Conservation (phyloP, 1,140 invertebrate species). For the Lepidurus apus region DNA sequence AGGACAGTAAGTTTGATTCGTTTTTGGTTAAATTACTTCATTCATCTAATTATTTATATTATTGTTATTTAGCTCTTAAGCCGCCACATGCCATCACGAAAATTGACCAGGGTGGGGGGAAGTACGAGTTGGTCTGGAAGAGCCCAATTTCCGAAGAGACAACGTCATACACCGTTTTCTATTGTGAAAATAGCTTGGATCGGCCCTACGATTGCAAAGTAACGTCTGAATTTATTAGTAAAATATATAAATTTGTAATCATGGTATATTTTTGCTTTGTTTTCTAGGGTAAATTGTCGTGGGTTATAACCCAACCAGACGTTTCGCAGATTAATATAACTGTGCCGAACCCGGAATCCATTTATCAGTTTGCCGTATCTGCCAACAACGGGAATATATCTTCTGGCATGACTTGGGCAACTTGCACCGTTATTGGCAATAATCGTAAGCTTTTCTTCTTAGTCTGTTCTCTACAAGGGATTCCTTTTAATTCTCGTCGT, state of each 20-base stretch:
- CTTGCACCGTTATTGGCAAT: conserved; percentile 65
- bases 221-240: conserved; percentile 37
- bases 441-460: conserved; percentile 43
- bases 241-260: neutral
- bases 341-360: conserved; percentile 47
- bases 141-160: conserved; percentile 45
- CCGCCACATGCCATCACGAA: conserved; percentile 59
- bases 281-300: neutral
- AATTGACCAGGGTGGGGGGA: conserved; percentile 57
- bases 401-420: conserved; percentile 71
- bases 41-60: conserved; percentile 32
- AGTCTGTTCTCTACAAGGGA: neutral
- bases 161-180: conserved; percentile 62
- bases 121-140: conserved; percentile 66
- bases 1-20: conserved; percentile 2
- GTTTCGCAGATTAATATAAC: conserved; percentile 50
- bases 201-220: conserved; percentile 56
- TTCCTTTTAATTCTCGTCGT: neutral
- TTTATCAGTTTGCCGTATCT: conserved; percentile 65
- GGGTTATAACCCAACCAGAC: conserved; percentile 32
- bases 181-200: conserved; percentile 58
- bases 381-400: conserved; percentile 57
- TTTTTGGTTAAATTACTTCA: neutral
- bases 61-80: conserved; percentile 44
- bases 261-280: neutral